A percentile compares a stretch with the other conserved stretches of the same genome.
phyloP scores from a whole-genome alignment of 2,113 vertebrate genomes.

The Cheirogaleus medius region DNA sequence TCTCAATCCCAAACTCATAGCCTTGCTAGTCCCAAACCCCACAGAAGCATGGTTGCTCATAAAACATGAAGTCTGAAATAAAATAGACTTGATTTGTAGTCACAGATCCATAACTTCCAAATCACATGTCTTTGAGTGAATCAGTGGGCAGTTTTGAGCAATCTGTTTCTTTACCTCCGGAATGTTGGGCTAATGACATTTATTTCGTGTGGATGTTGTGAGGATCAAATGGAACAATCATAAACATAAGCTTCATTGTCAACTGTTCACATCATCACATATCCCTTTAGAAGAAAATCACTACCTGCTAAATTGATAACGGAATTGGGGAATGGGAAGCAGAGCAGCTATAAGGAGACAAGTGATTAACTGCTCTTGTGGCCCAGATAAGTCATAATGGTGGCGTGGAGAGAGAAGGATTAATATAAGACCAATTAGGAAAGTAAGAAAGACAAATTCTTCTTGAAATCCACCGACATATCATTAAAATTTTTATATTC shows the following conservation, averaged over 20 bases:
- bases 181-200: background rate
- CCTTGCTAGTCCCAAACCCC: background rate
- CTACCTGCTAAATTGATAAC: background rate
- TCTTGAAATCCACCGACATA: background rate
- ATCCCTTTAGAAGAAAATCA: background rate
- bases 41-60: background rate
- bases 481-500: background rate
- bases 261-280: background rate
- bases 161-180: background rate
- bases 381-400: background rate
- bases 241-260: background rate
- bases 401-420: background rate
- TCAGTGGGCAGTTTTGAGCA: background rate
- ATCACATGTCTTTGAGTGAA: background rate
- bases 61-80: background rate
- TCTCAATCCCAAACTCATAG: background rate
- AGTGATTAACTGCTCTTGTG: background rate
- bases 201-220: background rate
- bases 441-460: background rate
- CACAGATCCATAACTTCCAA: background rate
- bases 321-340: background rate
- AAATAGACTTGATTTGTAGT: background rate
- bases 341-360: background rate
- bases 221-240: background rate
- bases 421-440: background rate